Base-by-base conservation (phyloP, 2,113 vertebrate species). In the Ochotona curzoniae region DNA sequence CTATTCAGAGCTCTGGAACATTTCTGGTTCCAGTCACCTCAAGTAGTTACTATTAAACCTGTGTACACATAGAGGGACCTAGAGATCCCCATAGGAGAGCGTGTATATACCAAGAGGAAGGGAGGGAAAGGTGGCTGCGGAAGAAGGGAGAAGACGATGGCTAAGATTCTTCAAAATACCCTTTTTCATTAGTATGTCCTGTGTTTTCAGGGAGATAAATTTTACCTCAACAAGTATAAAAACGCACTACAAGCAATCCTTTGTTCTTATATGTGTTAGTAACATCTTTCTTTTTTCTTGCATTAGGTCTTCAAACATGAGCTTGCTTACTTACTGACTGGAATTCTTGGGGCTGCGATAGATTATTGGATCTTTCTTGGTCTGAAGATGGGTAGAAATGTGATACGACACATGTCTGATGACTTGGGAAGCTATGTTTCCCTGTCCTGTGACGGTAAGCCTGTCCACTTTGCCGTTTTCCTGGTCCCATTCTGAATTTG, bases 301-400 rank as follows among this genome's bases (percentile, higher is more conserved):
- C 87, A 28, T 89, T 95, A 98, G 98, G 75, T 96, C 95, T 98
- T 98, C 91, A 97, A 64, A 57, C 89, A 93, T 95, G 98, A 98
- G 91, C 90, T 98, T n/a, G 96, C 98, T 95, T 97, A 91, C 88
- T 95, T 98, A 0, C 54, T 99, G 95, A 98, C 98, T 97, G 98
- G 98, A 92, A 98, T 99, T 95, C 98, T 99, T 96, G 98, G 98
- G 94, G 98, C 98, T 47, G 95, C 98, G 93, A 98, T 99, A 96
- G 99, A 99, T 93, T 99, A 98, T 96, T 99, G 99, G 99, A 98
- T 98, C 96, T 94, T 99, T 93, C 98, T 99, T 93, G 97, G 99
- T 96, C 98, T 98, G 49, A 98, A 98, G 87, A 98, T 98, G 94
- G 98, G 99, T 97, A 98, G 97, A 97, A 98, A 96, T 35, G 85